These are phyloP conservation scores for Chydorus sphaericus DNA, from an alignment of 2,888 invertebrate genomes.

Conservation along the genomic window DNA sequence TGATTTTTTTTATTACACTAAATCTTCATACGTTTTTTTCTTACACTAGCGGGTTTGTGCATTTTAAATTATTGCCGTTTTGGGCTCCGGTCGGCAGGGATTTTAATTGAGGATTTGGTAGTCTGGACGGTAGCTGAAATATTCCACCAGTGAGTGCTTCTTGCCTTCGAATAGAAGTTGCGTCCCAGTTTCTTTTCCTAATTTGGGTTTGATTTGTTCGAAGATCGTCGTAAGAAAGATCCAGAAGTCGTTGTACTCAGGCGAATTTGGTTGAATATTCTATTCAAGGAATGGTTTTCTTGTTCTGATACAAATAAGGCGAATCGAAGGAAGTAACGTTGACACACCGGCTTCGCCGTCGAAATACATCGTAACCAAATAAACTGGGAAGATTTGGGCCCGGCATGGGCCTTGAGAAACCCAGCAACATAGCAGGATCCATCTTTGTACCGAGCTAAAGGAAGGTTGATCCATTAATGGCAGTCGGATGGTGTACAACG, in stretches of 20 bases:
- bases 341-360: background rate
- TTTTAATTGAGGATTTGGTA: background rate
- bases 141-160: background rate
- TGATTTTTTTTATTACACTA: background rate
- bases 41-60: constrained; percentile 11
- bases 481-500: background rate
- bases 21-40: background rate
- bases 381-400: background rate
- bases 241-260: too few species aligned
- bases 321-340: too few species aligned
- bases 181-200: too few species aligned
- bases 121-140: background rate
- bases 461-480: too few species aligned
- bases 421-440: constrained; percentile 11
- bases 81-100: background rate
- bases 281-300: too few species aligned
- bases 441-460: too few species aligned
- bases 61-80: constrained; percentile 11
- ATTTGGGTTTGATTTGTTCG: too few species aligned
- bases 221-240: too few species aligned
- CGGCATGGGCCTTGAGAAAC: constrained; percentile 8
- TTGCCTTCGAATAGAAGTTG: too few species aligned
- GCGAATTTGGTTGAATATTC: too few species aligned
- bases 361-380: background rate
- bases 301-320: too few species aligned